Percentiles rank a stretch among this genome's conserved stretches.
Evolutionary conservation across 1,140 invertebrate genomes (phyloP).

Genomic region (Cheumatopsyche charites): DNA sequence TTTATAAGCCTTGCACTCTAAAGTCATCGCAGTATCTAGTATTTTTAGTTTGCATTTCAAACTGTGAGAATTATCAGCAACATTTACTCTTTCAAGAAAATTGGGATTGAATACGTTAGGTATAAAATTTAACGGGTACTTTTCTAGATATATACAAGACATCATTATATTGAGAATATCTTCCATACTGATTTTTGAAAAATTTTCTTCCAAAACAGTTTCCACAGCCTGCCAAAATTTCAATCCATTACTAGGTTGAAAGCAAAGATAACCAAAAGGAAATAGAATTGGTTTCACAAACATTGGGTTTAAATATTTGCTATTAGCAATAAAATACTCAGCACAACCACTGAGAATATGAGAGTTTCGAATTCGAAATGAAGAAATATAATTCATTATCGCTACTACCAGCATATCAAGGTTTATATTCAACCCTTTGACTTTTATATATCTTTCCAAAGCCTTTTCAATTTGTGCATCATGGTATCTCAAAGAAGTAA

Average conservation of each 20-base stretch:
- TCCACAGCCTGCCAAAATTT: conserved; percentile 70
- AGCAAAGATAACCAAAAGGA: conserved; percentile 69
- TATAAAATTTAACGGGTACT: conserved; percentile 69
- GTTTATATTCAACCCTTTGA: conserved; percentile 59
- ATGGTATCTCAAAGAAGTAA: conserved; percentile 62
- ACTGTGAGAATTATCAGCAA: conserved; percentile 50
- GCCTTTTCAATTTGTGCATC: conserved; percentile 63
- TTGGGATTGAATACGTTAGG: conserved; percentile 67
- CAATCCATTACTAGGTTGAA: conserved; percentile 60
- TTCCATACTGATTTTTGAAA: conserved; percentile 65
- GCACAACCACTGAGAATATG: conserved; percentile 65
- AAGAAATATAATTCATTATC: conserved; percentile 69
- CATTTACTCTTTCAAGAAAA: conserved; percentile 67
- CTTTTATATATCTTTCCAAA: conserved; percentile 68
- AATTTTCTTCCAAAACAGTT: conserved; percentile 63
- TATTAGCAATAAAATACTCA: conserved; percentile 65
- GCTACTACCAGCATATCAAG: conserved; percentile 64
- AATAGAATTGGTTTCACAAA: conserved; percentile 66
- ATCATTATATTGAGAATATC: conserved; percentile 68
- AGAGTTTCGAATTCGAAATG: conserved; percentile 64
- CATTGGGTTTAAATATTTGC: conserved; percentile 58
- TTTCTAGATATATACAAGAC: conserved; percentile 69
- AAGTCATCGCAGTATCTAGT: conserved; percentile 68
- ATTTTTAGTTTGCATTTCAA: conserved; percentile 64
- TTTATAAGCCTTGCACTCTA: conserved; percentile 66